Percentiles rank a stretch among this genome's conserved stretches.
phyloP scores from a whole-genome alignment of 2,888 invertebrate genomes.

The Ophion ventricosus region DNA sequence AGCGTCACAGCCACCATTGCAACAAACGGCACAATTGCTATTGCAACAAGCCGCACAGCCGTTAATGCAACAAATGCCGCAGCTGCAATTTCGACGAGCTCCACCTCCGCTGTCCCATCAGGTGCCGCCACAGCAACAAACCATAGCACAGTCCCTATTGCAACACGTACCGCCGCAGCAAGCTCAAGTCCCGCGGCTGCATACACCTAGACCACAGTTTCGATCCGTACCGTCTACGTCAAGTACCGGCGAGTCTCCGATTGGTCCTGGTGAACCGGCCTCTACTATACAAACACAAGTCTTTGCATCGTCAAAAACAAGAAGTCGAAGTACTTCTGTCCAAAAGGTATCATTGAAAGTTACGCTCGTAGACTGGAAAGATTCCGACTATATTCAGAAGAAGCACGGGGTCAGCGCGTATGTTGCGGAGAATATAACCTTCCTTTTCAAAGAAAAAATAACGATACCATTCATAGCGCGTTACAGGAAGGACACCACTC shows the following conservation, averaged over 20 bases:
- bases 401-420: constrained; percentile 82
- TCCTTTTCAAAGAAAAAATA: constrained; percentile 90
- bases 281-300: not conserved
- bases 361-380: constrained; percentile 71
- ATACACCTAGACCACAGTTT: not conserved
- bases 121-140: not conserved
- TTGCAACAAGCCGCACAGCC: not conserved
- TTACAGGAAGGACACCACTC: constrained; percentile 91
- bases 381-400: constrained; percentile 77
- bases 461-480: constrained; percentile 97
- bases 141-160: not conserved
- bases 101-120: not conserved
- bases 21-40: not conserved
- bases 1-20: not conserved
- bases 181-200: not conserved
- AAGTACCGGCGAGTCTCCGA: not conserved
- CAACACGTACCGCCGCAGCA: not conserved
- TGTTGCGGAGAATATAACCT: constrained; percentile 86
- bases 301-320: not conserved
- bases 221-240: not conserved
- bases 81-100: not conserved
- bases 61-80: no score
- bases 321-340: not conserved
- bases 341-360: not conserved
- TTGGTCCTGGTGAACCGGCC: not conserved